Evolutionary conservation across 2,797 vertebrate genomes (phyloP), one percentile per base, ranked within the genome.

Genomic region (Telmatherina bonti): DNA sequence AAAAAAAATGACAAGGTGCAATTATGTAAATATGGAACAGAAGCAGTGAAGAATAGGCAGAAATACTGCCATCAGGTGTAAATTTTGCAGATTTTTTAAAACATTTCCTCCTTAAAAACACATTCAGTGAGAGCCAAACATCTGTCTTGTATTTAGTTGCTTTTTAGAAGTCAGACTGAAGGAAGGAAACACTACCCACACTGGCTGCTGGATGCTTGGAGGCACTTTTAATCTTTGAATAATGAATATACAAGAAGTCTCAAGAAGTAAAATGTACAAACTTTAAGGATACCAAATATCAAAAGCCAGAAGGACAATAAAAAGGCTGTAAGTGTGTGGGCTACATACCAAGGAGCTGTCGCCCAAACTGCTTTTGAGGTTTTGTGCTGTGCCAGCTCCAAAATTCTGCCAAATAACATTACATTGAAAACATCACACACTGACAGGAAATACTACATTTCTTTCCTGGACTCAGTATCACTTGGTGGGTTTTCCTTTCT

Each of bases 381-480:
- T 88, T 92, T 93, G 72, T 91, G 93, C 54, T 74, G 86, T 3
- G 92, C 89, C 55, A 94, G 88, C 65, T 90, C 90, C 83, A 89
- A 33, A 70, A 93, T 91, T 67, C 94, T 94, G 74, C 70, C 62
- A 68, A 62, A 68, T 56, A 26, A 73, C 53, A 67, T 2, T 68
- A 60, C 22, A 66, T 49, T 16, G 29, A 52, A 69, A 62, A 66
- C 26, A 51, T 43, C 62, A 73, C 15, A 66, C 59, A 86, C 45
- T 36, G 57, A 30, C 52, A 55, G 55, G 33, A 73, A 72, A 86
- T 51, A 49, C 0, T 20, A 69, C 18, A 45, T n/a, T 6, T 45
- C 43, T 20, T 45, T n/a, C 43, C 9, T 10, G 43, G 43, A 43
- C 43, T 59, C 33, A 33, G 64, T 54, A 68, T 76, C 64, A 59